A percentile compares a stretch with the other conserved stretches of the same genome.
Conservation (phyloP, 64 coral and sea anemone species). For the Hydrozoanthus tunicans region DNA sequence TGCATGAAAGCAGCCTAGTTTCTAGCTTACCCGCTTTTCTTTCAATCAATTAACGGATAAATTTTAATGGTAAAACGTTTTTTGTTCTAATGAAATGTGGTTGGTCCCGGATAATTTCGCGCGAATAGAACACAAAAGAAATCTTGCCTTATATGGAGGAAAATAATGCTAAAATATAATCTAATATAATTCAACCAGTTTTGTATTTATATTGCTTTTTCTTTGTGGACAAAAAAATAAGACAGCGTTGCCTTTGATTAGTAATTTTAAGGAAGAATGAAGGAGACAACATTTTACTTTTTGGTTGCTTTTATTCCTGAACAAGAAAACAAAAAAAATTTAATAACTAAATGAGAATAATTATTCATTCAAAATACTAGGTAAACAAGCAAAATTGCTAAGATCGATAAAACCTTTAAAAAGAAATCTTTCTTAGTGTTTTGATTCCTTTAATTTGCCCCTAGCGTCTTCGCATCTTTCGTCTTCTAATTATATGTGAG, state of each 20-base stretch:
- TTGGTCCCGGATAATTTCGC: conserved; percentile 5
- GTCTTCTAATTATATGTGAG: not conserved
- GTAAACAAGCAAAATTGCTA: too few species aligned
- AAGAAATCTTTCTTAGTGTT: not conserved
- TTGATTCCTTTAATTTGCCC: not conserved
- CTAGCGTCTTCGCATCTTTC: not conserved
- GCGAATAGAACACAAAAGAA: not conserved
- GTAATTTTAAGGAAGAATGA: not conserved
- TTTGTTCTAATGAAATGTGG: conserved; percentile 13
- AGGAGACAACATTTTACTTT: too few species aligned
- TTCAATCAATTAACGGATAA: conserved; percentile 7
- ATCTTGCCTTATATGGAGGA: not conserved
- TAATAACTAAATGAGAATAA: too few species aligned
- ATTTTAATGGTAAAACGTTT: not conserved
- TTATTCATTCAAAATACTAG: too few species aligned
- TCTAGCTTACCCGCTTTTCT: not conserved
- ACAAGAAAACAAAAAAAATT: too few species aligned
- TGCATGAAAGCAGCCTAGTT: not conserved
- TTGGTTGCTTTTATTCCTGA: too few species aligned
- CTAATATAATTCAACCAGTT: not conserved
- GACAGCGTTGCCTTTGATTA: not conserved
- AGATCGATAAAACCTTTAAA: not conserved
- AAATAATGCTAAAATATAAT: not conserved
- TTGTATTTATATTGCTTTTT: not conserved
- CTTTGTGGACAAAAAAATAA: not conserved